These are phyloP conservation scores for Pituophis catenifer DNA, from an alignment of 2,113 vertebrate species.

Conservation along the genomic window DNA sequence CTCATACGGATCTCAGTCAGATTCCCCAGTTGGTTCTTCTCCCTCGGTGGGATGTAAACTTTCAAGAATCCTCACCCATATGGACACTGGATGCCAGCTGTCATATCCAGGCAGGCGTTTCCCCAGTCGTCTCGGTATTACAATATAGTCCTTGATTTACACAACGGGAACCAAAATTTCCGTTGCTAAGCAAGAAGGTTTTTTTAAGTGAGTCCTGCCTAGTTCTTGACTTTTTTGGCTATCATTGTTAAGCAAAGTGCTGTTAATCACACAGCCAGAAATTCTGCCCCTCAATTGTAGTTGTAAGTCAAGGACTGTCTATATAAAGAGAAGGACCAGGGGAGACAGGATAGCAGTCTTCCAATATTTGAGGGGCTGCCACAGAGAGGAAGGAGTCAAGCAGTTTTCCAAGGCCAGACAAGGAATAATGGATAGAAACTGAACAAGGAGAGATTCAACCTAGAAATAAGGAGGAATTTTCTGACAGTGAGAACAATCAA, in stretches of 20 bases:
- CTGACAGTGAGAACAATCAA: too few species aligned
- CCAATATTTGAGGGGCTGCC: too few species aligned
- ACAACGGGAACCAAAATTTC: background rate
- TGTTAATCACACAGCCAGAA: background rate
- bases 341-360: too few species aligned
- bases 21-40: background rate
- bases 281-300: background rate
- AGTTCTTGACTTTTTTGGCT: background rate
- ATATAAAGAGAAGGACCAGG: too few species aligned
- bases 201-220: background rate
- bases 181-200: background rate
- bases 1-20: background rate
- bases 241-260: background rate
- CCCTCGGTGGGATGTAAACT: background rate
- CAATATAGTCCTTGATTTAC: background rate
- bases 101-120: background rate
- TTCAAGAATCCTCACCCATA: background rate
- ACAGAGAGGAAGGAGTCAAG: too few species aligned
- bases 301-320: background rate
- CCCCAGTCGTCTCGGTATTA: background rate
- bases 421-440: too few species aligned
- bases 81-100: background rate
- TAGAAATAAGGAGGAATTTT: too few species aligned
- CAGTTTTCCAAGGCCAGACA: too few species aligned
- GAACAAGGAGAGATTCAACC: too few species aligned